Percentiles rank a stretch among this genome's conserved stretches.
Evolutionary conservation across 2,113 vertebrate genomes (phyloP).

Genomic region (Oncorhynchus gorbuscha): DNA sequence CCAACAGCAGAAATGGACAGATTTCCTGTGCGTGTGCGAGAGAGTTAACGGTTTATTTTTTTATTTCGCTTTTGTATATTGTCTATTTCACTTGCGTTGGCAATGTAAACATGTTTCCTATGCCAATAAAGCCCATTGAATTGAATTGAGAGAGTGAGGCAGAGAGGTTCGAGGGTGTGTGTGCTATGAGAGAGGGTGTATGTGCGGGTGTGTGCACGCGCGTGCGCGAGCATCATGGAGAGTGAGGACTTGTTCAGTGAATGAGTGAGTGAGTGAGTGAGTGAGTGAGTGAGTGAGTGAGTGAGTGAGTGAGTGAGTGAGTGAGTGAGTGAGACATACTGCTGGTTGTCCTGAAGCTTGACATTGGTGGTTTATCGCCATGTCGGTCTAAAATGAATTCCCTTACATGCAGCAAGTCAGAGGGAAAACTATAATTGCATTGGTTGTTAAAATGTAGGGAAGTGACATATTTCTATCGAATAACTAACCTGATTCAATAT

Average conservation of each 20-base stretch:
- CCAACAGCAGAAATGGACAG: conserved; percentile 94
- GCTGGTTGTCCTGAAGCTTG: conserved; percentile 54
- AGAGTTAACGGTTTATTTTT: no score
- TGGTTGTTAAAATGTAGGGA: conserved; percentile 7
- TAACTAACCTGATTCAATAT: conserved; percentile 30
- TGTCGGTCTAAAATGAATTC: conserved; percentile 51
- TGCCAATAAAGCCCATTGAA: no score
- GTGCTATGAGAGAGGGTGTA: neutral
- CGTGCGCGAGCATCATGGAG: conserved; percentile 2
- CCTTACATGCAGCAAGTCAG: conserved; percentile 35
- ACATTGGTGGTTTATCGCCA: conserved; percentile 63
- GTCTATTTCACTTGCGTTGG: no score
- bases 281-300: neutral
- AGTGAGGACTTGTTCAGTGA: conserved; percentile 10
- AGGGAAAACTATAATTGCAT: neutral
- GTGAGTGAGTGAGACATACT: neutral
- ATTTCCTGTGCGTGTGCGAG: conserved; percentile 54
- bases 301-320: no score
- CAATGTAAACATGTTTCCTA: no score
- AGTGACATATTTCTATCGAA: conserved; percentile 6
- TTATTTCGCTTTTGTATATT: no score
- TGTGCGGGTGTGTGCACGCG: conserved; percentile 14
- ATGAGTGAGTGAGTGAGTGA: neutral
- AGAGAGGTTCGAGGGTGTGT: neutral
- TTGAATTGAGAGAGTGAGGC: no score